Evolutionary conservation across 2,888 invertebrate genomes (phyloP), one percentile per base, ranked within the genome.

Genomic region (Notodonta dromedarius): DNA sequence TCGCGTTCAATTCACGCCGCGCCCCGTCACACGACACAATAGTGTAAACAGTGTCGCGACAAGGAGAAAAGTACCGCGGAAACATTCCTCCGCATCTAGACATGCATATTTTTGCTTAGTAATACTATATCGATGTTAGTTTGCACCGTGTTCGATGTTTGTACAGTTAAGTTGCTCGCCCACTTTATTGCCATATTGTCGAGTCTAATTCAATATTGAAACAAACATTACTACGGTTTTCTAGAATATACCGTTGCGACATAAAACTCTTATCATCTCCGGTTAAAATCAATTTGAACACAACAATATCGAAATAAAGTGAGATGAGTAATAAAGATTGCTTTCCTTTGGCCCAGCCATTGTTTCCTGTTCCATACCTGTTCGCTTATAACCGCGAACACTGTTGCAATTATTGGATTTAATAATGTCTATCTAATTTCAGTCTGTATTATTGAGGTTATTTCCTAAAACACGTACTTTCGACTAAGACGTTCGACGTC

Each of bases 271-370:
- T 86, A 91, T 90, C 87, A 84, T 80, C 83, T 77, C 80, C 76
- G 79, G 82, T 82, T 79, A 76, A 85, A 89, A 88, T 90, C 88
- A 87, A 91, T 89, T 88, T 85, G 72, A 81, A 83, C 80, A 77
- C 77, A 80, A 87, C 81, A 85, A 85, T 87, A 88, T 88, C 83
- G 80, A 78, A 86, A 81, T 85, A 83, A 82, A 85, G 79, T 80
- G 74, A 82, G 86, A 86, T 87, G 79, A 82, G 79, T 84, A 86
- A 83, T 90, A 88, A 87, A 90, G 89, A 90, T 90, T 87, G 82
- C 73, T 80, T 82, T 83, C 81, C 82, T 83, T 85, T 77, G 83
- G 76, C 76, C 69, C 71, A 72, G 76, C 84, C 76, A 88, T 90
- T 90, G 88, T 90, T 90, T 85, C 77, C 80, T 78, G 84, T 84